Conservation (phyloP, 2,797 vertebrate species). For the Myoxocephalus aenaeus region DNA sequence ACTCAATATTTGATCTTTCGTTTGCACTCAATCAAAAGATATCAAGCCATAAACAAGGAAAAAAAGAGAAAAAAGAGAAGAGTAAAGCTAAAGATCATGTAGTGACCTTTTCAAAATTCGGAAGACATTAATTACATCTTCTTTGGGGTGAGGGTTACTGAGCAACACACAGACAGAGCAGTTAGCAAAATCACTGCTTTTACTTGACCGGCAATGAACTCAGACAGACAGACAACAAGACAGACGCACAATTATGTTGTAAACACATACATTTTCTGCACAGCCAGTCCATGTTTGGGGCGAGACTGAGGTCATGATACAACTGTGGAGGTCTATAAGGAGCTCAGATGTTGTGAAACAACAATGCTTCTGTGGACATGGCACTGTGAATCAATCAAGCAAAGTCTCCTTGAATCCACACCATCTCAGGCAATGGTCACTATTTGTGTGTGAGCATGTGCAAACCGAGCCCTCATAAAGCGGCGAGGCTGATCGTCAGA, state of each 20-base stretch:
- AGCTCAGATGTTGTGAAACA: constrained; percentile 3
- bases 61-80: background rate
- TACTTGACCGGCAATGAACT: constrained; percentile 25
- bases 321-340: constrained; percentile 3
- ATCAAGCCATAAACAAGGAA: background rate
- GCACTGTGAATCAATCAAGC: background rate
- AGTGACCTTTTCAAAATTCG: background rate
- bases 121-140: background rate
- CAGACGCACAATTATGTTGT: constrained; percentile 28
- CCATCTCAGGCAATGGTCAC: background rate
- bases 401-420: constrained; percentile 17
- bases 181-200: constrained; percentile 49
- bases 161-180: constrained; percentile 32
- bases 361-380: background rate
- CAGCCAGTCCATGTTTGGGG: constrained; percentile 1
- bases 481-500: constrained; percentile 35
- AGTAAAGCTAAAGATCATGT: background rate
- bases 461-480: constrained; percentile 50
- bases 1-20: background rate
- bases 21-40: background rate
- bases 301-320: background rate
- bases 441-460: constrained; percentile 38
- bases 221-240: constrained; percentile 16
- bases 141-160: constrained; percentile 12
- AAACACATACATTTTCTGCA: constrained; percentile 14